phyloP scores from a whole-genome alignment of 2,797 vertebrate species.

The Aplochiton taeniatus region DNA sequence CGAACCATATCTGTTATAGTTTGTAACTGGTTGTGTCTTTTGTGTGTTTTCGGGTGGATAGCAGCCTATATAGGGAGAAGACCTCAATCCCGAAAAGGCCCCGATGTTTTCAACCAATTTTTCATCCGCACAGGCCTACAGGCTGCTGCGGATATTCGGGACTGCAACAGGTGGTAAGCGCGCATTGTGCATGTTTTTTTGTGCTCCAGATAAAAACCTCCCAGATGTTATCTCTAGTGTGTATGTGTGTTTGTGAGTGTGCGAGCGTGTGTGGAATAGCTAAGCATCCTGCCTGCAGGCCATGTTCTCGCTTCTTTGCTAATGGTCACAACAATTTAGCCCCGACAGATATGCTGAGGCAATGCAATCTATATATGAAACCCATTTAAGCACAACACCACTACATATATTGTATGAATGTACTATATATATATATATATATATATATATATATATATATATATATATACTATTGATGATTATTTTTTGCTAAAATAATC shows the following conservation, averaged over 20 bases:
- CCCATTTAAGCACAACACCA: too few relatives aligned
- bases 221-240: slow-evolving; percentile 60
- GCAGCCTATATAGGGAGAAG: slow-evolving; percentile 15
- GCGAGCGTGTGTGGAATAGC: slow-evolving; percentile 25
- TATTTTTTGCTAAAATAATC: too few relatives aligned
- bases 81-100: slow-evolving; percentile 22
- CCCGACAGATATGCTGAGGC: too few relatives aligned
- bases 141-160: slow-evolving; percentile 59
- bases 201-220: slow-evolving; percentile 19
- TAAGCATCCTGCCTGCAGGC: too few relatives aligned
- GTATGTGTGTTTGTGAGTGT: slow-evolving; percentile 15
- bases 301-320: too few relatives aligned
- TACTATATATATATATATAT: too few relatives aligned
- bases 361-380: too few relatives aligned
- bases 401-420: too few relatives aligned
- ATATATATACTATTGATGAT: too few relatives aligned
- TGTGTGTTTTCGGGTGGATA: slow-evolving; percentile 29
- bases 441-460: too few relatives aligned
- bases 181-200: slow-evolving; percentile 48
- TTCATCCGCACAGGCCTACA: not conserved
- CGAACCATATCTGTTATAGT: not conserved
- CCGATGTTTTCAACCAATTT: too few relatives aligned
- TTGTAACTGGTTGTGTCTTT: slow-evolving; percentile 36
- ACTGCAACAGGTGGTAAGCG: slow-evolving; percentile 82
- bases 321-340: too few relatives aligned